Conservation (phyloP, 2,797 vertebrate species). For the Anabacerthia variegaticeps region DNA sequence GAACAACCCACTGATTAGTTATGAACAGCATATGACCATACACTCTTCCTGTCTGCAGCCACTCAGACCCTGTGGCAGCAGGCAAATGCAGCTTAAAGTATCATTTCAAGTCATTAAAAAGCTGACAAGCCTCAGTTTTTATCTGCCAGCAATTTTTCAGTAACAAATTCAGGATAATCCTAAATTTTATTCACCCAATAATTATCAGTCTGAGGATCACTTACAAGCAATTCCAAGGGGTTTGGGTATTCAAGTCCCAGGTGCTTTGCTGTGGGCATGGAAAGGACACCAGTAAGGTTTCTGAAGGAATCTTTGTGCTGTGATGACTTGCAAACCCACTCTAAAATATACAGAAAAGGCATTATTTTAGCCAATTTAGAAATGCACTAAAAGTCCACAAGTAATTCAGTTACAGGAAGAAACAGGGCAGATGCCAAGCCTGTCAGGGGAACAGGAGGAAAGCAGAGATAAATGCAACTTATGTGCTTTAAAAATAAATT, state of each 20-base stretch:
- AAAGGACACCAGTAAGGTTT: not conserved
- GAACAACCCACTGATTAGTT: not conserved
- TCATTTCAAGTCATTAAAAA: not conserved
- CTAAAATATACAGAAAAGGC: not conserved
- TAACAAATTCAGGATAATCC: not conserved
- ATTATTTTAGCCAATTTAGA: slow-evolving; percentile 18
- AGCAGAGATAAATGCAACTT: slow-evolving; percentile 31
- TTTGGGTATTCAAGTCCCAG: not conserved
- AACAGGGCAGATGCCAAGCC: slow-evolving; percentile 31
- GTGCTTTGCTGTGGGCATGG: not conserved
- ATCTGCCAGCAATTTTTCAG: not conserved
- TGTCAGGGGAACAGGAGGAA: slow-evolving; percentile 6
- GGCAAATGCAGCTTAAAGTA: not conserved
- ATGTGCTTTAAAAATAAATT: slow-evolving; percentile 24
- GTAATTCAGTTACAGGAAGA: slow-evolving; percentile 52
- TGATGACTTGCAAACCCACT: not conserved
- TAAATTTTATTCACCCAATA: not conserved
- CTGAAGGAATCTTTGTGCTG: slow-evolving; percentile 15
- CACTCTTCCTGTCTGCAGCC: not conserved
- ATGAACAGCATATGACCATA: not conserved
- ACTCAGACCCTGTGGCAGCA: not conserved
- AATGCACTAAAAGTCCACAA: not conserved
- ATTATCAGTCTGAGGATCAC: not conserved
- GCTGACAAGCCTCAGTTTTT: not conserved
- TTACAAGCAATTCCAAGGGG: not conserved